Evolutionary conservation across 2,797 vertebrate species (phyloP).

Genomic region (Fistularia tabacaria): DNA sequence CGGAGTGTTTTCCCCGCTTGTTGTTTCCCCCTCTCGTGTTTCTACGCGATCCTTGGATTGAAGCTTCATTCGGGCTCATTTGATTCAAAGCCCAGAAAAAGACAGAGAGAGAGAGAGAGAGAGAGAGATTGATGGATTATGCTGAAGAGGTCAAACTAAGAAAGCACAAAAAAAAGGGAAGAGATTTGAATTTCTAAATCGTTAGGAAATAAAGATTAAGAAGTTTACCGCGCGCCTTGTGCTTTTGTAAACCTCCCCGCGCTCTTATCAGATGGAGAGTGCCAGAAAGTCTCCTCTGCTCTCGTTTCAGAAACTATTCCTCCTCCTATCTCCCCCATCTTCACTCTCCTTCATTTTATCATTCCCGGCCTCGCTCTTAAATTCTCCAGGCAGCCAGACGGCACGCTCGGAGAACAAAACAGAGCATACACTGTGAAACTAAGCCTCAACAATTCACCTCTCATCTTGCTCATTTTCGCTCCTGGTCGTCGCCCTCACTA

Average conservation of each 20-base stretch:
- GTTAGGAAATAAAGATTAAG: constrained; percentile 4
- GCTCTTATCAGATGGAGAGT: constrained; percentile 48
- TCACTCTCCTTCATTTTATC: constrained; percentile 37
- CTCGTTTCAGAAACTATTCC: constrained; percentile 30
- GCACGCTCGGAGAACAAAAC: constrained; percentile 11
- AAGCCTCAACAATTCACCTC: too few species aligned
- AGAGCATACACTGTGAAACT: constrained; percentile 24
- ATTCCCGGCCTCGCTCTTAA: constrained; percentile 32
- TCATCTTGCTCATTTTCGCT: too few species aligned
- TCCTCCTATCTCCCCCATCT: constrained; percentile 36
- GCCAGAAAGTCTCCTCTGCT: constrained; percentile 14
- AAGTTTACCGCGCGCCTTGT: constrained; percentile 38
- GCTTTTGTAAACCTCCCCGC: constrained; percentile 31
- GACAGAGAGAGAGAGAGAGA: constrained; percentile 1
- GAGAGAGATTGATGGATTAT: too few species aligned
- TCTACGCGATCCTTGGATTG: constrained; percentile 12
- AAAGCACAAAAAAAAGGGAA: constrained; percentile 14
- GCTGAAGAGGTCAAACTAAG: constrained; percentile 12
- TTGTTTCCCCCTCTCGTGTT: constrained; percentile 3
- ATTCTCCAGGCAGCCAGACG: constrained; percentile 34
- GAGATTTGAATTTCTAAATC: constrained; percentile 5
- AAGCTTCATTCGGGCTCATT: constrained; percentile 6
- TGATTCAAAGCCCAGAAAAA: constrained; percentile 18
- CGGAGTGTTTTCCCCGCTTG: too few species aligned
- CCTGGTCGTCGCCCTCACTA: too few species aligned